phyloP scores from a whole-genome alignment of 1,140 invertebrate genomes.

The Drosophila lacertosa region DNA sequence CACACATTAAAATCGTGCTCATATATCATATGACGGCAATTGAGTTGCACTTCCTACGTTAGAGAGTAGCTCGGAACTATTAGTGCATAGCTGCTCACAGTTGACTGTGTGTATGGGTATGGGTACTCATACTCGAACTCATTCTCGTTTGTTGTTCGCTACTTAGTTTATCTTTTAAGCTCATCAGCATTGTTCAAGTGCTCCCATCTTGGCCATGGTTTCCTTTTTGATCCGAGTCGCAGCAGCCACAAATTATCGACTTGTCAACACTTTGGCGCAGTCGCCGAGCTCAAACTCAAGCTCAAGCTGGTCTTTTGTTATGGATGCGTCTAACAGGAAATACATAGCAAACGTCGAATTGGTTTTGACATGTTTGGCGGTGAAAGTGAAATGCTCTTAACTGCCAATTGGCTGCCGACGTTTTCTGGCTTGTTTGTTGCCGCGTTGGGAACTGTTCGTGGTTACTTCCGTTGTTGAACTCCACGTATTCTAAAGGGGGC shows the following conservation, averaged over 20 bases:
- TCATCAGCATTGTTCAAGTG: conserved; percentile 75
- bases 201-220: conserved; percentile 28
- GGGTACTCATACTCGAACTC: conserved; percentile 20
- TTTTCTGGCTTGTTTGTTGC: neutral
- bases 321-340: conserved; percentile 75
- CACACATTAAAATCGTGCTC: conserved; percentile 7
- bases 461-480: conserved; percentile 65
- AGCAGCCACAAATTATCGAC: conserved; percentile 61
- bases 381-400: conserved; percentile 76
- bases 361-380: conserved; percentile 81
- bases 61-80: conserved; percentile 37
- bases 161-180: conserved; percentile 77
- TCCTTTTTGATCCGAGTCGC: conserved; percentile 64
- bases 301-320: conserved; percentile 33
- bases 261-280: conserved; percentile 49
- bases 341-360: conserved; percentile 71
- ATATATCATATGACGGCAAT: conserved; percentile 40
- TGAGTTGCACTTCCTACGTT: conserved; percentile 27
- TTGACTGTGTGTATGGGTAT: conserved; percentile 7
- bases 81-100: conserved; percentile 47
- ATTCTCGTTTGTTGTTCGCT: conserved; percentile 55
- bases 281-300: neutral
- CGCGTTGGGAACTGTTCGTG: neutral
- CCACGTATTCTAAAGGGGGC: conserved; percentile 50
- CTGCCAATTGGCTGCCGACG: conserved; percentile 4